Base-by-base conservation (phyloP, 2,113 vertebrate species). In the Aspiorhynchus laticeps region DNA sequence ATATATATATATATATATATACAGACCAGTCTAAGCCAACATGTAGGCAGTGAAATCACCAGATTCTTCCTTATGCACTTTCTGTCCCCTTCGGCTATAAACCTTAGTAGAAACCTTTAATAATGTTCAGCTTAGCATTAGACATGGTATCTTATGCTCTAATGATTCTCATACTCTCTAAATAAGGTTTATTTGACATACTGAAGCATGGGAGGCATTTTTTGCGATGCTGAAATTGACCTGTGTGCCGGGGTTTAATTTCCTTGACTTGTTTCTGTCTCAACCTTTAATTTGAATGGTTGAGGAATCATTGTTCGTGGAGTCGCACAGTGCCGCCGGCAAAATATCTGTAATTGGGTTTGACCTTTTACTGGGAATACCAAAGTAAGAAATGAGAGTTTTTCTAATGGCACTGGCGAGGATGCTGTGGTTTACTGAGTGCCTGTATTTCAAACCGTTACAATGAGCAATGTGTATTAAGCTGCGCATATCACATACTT, bases 361-460 rank as follows among this genome's bases (percentile, higher is more conserved):
- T 94, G 94, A 95, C 95, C 95, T 88, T 96, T 96, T 94, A 56
- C 84, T 93, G 94, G 93, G 94, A 94, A 95, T 95, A 94, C 93
- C 94, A 95, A 77, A 95, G 93, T 91, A 91, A 90, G 94, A 93
- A 95, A 87, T 93, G 91, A 90, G 26, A 90, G 93, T 92, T 95
- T 94, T 93, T 94, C 94, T 96, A 95, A 95, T 92, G 91, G 91
- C 91, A 90, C 94, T 93, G 93, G 90, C 93, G 91, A 92, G 90
- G 90, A 14, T 86, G 90, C 91, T 93, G 77, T 33, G 26, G 53
- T 41, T 63, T 63, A 43, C 36, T 26, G 24, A 10, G 33, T 19
- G 33, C 7, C 24, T 0, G 24, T 26, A 41, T 80, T 80, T 80
- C 33, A 36, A 61, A 36, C 24, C 12, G 7, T 56, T 79, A 33